Evolutionary conservation across 2,888 invertebrate species (phyloP), one percentile per base, ranked within the genome.

Genomic region (Pollenia amentaria): DNA sequence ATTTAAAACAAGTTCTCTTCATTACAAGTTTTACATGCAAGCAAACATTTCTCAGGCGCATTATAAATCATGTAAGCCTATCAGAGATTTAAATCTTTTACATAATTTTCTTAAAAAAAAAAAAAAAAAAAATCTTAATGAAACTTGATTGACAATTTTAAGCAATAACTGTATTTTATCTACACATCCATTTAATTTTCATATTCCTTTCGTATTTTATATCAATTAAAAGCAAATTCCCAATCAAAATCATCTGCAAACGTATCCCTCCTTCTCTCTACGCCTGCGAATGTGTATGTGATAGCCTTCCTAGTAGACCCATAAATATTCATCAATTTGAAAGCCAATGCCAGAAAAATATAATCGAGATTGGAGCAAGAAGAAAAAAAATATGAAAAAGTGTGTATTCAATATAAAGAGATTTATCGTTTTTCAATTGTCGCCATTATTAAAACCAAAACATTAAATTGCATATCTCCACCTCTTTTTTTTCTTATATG

Each of bases 341-440:
- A 82, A 73, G 76, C 70, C 64, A 80, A 75, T 78, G 78, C 51
- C 70, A 73, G 69, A 72, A 72, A 65, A 60, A 77, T 65, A 67
- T 79, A 67, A 73, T 73, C 78, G 78, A 51, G 84, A 70, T 84
- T 60, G 67, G 29, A 53, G 18, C 53, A 44, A 69, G 16, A 38
- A 70, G 1, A 16, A 44, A 9, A 67, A n/a, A 40, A 40, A 12
- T 29, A 29, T 29, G 12, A 55, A 62, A 46, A 76, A 60, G 12
- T 70, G 60, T 77, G 16, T 65, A 46, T 86, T 82, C 90, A 90
- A 91, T 89, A 91, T 90, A 89, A 89, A 88, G 90, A 91, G 91
- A 91, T 91, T 91, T 91, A 91, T 91, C 89, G 91, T 91, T 91
- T 90, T 91, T 91, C 91, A 92, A 92, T 91, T 91, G 91, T 91